A percentile compares a stretch with the other conserved stretches of the same genome.
These are phyloP conservation scores for Bruchidius siliquastri DNA, from an alignment of 2,888 invertebrate species.

Conservation along the genomic window DNA sequence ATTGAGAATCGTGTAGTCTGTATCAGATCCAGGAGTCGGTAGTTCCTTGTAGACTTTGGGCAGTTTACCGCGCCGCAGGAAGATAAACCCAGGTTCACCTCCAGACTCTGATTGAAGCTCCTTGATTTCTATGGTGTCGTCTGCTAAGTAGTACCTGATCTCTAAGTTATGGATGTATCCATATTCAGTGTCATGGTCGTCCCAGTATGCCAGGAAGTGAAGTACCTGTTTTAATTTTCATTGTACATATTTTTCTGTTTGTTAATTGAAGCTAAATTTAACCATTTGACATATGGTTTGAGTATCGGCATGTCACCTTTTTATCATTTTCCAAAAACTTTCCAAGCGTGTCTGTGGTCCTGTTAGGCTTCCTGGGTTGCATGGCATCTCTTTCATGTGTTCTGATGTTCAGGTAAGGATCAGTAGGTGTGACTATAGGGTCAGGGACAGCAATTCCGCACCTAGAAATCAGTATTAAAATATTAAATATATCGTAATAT, in stretches of 20 bases:
- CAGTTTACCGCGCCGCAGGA: constrained; percentile 69
- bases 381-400: constrained; percentile 38
- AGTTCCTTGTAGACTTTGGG: constrained; percentile 61
- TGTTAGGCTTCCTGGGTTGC: constrained; percentile 51
- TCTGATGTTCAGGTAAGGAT: constrained; percentile 52
- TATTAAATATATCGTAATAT: too few species aligned
- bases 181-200: constrained; percentile 72
- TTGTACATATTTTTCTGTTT: too few species aligned
- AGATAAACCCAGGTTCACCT: constrained; percentile 68
- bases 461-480: constrained; percentile 39
- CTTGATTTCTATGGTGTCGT: constrained; percentile 85
- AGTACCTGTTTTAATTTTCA: constrained; percentile 43
- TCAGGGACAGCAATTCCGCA: constrained; percentile 80
- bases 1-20: constrained; percentile 56
- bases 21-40: constrained; percentile 50
- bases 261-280: too few species aligned
- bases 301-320: constrained; percentile 49
- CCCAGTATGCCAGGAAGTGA: constrained; percentile 86
- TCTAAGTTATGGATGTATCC: constrained; percentile 75
- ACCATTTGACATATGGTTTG: too few species aligned
- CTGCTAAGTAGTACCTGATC: constrained; percentile 79
- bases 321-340: constrained; percentile 82
- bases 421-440: constrained; percentile 54
- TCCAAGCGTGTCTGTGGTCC: constrained; percentile 61
- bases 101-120: constrained; percentile 66